A percentile compares a stretch with the other conserved stretches of the same genome.
Conservation (phyloP, 2,888 invertebrate genomes). For the Dryococelus australis region DNA sequence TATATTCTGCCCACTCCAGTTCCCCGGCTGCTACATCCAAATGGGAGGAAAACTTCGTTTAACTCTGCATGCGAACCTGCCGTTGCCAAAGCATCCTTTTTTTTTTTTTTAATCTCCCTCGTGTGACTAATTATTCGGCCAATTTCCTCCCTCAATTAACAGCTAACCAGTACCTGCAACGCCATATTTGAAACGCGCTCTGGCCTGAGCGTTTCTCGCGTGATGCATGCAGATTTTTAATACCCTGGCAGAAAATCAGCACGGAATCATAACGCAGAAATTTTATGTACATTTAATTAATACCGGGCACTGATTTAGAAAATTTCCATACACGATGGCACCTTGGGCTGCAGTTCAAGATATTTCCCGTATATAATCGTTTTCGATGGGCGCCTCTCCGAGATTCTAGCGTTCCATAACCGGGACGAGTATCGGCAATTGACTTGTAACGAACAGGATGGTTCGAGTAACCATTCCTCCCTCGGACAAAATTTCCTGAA, state of each 20-base stretch:
- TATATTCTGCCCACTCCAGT: too few species aligned
- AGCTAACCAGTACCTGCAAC: not conserved
- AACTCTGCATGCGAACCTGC: not conserved
- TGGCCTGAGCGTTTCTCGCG: not conserved
- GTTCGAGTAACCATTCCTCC: not conserved
- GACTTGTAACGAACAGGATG: not conserved
- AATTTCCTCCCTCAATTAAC: not conserved
- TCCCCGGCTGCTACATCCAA: too few species aligned
- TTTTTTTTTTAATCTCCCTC: not conserved
- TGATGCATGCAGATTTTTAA: not conserved
- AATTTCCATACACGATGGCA: not conserved
- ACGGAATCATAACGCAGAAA: not conserved
- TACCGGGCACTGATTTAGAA: not conserved
- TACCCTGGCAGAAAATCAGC: not conserved
- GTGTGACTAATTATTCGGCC: not conserved
- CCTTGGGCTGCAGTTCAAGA: not conserved
- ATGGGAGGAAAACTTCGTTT: not conserved
- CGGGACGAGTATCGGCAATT: not conserved
- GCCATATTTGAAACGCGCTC: not conserved
- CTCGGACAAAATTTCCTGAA: not conserved
- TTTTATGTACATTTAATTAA: not conserved
- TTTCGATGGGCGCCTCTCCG: not conserved
- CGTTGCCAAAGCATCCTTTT: not conserved
- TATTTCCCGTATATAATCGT: not conserved
- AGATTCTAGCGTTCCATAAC: not conserved